Evolutionary conservation across 2,113 vertebrate species (phyloP), one percentile per base, ranked within the genome.

Genomic region (Pipa parva): DNA sequence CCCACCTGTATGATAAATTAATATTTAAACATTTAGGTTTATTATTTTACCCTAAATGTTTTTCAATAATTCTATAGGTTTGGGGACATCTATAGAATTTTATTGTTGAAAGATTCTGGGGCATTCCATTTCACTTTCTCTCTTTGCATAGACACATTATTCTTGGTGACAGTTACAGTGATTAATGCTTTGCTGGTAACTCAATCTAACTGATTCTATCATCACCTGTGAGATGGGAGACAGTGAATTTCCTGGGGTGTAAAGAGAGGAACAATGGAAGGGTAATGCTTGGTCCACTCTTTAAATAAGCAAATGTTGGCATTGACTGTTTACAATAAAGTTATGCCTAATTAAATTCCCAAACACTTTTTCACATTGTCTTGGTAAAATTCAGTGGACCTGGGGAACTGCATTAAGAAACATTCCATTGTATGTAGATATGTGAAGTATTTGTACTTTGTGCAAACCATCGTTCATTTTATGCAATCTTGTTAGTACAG

Each of bases 81-180:
- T n/a, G n/a, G n/a, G n/a, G n/a, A n/a, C n/a, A n/a, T n/a, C n/a
- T n/a, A n/a, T n/a, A n/a, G n/a, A n/a, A n/a, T n/a, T n/a, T n/a
- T n/a, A n/a, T n/a, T n/a, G n/a, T n/a, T n/a, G n/a, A n/a, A n/a
- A n/a, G n/a, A n/a, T n/a, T n/a, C n/a, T 31, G 24, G 51, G 18
- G n/a, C 33, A 68, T 68, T 67, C 65, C 65, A 59, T 9, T 68
- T 68, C 49, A 26, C 59, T 68, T 25, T 67, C 22, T 49, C 31
- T 68, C 45, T 39, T 45, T n/a, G 22, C 46, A 68, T 48, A 52
- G 27, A 33, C 37, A 68, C 48, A 70, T 70, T 61, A 33, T 54
- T 70, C 49, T 37, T 45, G 21, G 31, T 70, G 66, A 70, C 66
- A 70, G 51, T 54, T 31, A 10, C 13, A 28, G 18, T 70, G 66